Conservation (phyloP, 2,888 invertebrate species). For the Aspidiotus rigidus region DNA sequence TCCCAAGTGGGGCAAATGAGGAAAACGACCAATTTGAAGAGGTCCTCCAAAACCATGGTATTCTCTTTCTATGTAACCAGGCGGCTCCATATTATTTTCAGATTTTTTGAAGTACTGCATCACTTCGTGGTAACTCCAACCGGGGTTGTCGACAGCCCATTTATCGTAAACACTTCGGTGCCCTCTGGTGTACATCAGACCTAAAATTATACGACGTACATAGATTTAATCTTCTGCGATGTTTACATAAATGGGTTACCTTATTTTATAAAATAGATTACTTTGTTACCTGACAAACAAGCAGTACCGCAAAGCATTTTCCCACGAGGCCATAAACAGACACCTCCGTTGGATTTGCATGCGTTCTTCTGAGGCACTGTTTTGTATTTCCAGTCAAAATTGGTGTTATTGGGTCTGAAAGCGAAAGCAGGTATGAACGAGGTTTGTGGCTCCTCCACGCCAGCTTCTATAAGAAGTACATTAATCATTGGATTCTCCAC, state of each 20-base stretch:
- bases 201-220: slow-evolving; percentile 35
- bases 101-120: slow-evolving; percentile 44
- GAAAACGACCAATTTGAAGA: slow-evolving; percentile 43
- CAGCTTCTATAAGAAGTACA: slow-evolving; percentile 45
- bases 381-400: slow-evolving; percentile 48
- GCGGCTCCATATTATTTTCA: slow-evolving; percentile 42
- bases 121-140: slow-evolving; percentile 47
- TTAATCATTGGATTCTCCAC: slow-evolving; percentile 45
- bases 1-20: slow-evolving; percentile 43
- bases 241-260: no score
- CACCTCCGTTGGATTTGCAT: slow-evolving; percentile 41
- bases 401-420: slow-evolving; percentile 42
- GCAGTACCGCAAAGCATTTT: slow-evolving; percentile 42
- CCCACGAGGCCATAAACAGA: slow-evolving; percentile 47
- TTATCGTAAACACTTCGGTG: slow-evolving; percentile 60
- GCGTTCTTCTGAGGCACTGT: slow-evolving; percentile 46
- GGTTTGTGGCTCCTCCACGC: slow-evolving; percentile 45
- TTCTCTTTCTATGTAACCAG: slow-evolving; percentile 41
- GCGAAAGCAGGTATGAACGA: slow-evolving; percentile 44
- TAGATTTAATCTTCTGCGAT: no score
- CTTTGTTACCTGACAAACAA: slow-evolving; percentile 34
- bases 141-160: slow-evolving; percentile 52
- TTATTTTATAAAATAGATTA: no score
- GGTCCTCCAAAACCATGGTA: slow-evolving; percentile 44
- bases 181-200: slow-evolving; percentile 53